These are phyloP conservation scores for Criorhina ranunculi DNA, from an alignment of 2,888 invertebrate species.

Conservation along the genomic window DNA sequence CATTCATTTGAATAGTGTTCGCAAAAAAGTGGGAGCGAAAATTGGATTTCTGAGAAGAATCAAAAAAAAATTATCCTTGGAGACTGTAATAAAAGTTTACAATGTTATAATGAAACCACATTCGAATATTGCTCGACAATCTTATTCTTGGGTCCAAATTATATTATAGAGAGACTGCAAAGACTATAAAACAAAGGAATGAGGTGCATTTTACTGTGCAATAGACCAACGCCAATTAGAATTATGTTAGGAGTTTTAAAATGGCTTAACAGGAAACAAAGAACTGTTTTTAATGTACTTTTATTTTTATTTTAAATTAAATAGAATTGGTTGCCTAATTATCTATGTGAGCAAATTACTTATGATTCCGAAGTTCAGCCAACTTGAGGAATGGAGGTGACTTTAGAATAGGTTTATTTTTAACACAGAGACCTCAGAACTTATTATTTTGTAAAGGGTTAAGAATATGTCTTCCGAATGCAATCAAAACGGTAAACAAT, in stretches of 20 bases:
- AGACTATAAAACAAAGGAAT: constrained; percentile 50
- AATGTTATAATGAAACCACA: constrained; percentile 38
- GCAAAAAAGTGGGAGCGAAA: constrained; percentile 27
- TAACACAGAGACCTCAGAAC: too few relatives aligned
- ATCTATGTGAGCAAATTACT: too few relatives aligned
- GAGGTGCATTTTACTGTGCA: constrained; percentile 35
- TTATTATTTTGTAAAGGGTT: too few relatives aligned
- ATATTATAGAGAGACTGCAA: constrained; percentile 39
- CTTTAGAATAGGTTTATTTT: too few relatives aligned
- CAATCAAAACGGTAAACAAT: too few relatives aligned
- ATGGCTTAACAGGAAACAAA: neutral
- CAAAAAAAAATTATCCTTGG: neutral
- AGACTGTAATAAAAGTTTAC: constrained; percentile 15
- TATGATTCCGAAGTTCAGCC: too few relatives aligned
- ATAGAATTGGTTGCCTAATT: too few relatives aligned
- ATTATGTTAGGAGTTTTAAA: neutral
- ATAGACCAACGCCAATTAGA: constrained; percentile 25
- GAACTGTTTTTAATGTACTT: neutral
- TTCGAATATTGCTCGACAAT: constrained; percentile 62
- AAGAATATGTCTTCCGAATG: too few relatives aligned
- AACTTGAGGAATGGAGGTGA: too few relatives aligned
- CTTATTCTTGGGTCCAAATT: constrained; percentile 23
- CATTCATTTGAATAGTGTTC: neutral
- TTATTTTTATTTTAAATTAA: neutral
- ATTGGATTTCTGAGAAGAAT: constrained; percentile 40